phyloP scores from a whole-genome alignment of 2,888 invertebrate species.

The Steinernema carpocapsae region DNA sequence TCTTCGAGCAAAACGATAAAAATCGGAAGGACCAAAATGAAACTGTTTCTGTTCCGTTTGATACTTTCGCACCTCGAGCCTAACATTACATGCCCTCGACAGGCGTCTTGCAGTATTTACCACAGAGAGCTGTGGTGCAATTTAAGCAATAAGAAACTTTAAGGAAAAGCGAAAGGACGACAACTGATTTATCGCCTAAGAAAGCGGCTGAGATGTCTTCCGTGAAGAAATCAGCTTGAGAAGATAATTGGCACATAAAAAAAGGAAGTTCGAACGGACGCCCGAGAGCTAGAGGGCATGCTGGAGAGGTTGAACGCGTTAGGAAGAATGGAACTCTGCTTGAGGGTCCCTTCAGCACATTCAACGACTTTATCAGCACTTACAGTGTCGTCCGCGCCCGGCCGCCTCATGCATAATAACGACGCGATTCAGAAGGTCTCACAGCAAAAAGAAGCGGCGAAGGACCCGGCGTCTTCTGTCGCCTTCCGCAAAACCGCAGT shows the following conservation, averaged over 20 bases:
- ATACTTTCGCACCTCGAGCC: neutral
- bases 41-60: neutral
- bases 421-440: neutral
- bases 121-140: neutral
- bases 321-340: too few relatives aligned
- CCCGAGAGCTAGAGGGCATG: too few relatives aligned
- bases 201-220: neutral
- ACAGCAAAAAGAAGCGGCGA: too few relatives aligned
- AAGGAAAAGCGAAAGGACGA: neutral
- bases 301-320: too few relatives aligned
- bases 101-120: neutral
- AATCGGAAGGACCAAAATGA: neutral
- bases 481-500: too few relatives aligned
- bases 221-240: conserved; percentile 31
- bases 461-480: too few relatives aligned
- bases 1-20: neutral
- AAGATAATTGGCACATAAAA: conserved; percentile 21
- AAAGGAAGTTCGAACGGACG: conserved; percentile 22
- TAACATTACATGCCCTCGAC: conserved; percentile 4
- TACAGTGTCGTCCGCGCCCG: conserved; percentile 20
- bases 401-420: conserved; percentile 17
- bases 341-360: too few relatives aligned
- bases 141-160: conserved; percentile 30
- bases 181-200: conserved; percentile 33
- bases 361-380: conserved; percentile 18